Evolutionary conservation across 2,113 vertebrate species (phyloP).

Genomic region (Cavia aperea): DNA sequence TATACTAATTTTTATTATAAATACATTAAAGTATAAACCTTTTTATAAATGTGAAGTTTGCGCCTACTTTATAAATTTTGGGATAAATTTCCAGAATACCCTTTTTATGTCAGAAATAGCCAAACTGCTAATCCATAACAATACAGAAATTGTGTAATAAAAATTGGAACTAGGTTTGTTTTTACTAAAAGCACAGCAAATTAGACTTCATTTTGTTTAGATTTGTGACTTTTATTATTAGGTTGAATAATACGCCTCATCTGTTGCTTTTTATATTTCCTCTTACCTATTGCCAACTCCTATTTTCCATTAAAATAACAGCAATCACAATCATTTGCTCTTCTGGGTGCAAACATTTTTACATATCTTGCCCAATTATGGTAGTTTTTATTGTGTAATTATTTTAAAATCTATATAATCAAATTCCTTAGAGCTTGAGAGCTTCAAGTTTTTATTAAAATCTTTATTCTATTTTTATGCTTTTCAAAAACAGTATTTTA

Average conservation of each 20-base stretch:
- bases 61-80: neutral
- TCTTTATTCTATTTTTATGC: conserved; percentile 20
- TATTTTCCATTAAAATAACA: conserved; percentile 10
- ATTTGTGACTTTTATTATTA: neutral
- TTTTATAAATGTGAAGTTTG: neutral
- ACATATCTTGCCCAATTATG: neutral
- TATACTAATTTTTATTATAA: conserved; percentile 28
- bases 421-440: neutral
- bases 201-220: neutral
- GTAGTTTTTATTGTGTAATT: neutral
- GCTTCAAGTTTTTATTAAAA: conserved; percentile 3
- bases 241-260: neutral
- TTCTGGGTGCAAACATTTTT: conserved; percentile 8
- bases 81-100: neutral
- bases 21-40: neutral
- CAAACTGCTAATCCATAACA: neutral
- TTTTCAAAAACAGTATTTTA: conserved; percentile 36
- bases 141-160: conserved; percentile 14
- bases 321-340: neutral
- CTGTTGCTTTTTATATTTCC: neutral
- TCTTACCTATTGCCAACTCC: neutral
- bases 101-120: neutral
- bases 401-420: conserved; percentile 23
- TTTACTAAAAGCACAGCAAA: neutral
- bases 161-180: conserved; percentile 7